Evolutionary conservation across 2,888 invertebrate genomes (phyloP), one percentile per base, ranked within the genome.

Genomic region (Plusia festucae): DNA sequence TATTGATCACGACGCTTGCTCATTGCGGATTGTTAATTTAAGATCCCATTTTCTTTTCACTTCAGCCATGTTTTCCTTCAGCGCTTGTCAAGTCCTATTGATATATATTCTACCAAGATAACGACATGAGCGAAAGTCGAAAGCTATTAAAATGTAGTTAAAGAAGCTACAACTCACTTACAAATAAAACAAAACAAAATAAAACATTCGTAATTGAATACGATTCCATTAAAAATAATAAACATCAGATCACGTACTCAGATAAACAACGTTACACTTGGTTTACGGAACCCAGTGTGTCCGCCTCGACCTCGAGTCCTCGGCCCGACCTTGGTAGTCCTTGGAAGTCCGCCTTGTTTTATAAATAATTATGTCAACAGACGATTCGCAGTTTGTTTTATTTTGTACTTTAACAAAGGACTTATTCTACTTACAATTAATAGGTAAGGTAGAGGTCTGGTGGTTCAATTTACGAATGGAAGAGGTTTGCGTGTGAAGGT

Each of bases 341-440:
- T 60, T 55, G n/a, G n/a, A n/a, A n/a, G n/a, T n/a, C n/a, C 53
- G 65, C 60, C 30, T 32, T 65, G 40, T 16, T 30, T 59, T 53
- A 57, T 53, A 44, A 62, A 72, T 62, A 62, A 71, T 73, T 73
- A 73, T 57, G 49, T 62, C 51, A 61, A 57, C 46, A 16, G 9
- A 62, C 51, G 69, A 18, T 46, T 46, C 46, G 8, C 46, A 46
- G 16, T 34, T 34, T 34, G 34, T 34, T 34, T 34, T 34, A 34
- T 34, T 15, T 34, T 34, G 34, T 34, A 30, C 30, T 30, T 34
- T 3, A 34, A 34, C 34, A 34, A 34, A 15, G 34, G 34, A 34
- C 13, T 34, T 34, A 4, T 4, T 34, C 13, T 34, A 15, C 15
- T 34, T 15, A 13, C 3, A 13, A 30, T 30, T 30, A 30, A 9